phyloP scores from a whole-genome alignment of 1,140 invertebrate species.

The Neodiprion virginianus region DNA sequence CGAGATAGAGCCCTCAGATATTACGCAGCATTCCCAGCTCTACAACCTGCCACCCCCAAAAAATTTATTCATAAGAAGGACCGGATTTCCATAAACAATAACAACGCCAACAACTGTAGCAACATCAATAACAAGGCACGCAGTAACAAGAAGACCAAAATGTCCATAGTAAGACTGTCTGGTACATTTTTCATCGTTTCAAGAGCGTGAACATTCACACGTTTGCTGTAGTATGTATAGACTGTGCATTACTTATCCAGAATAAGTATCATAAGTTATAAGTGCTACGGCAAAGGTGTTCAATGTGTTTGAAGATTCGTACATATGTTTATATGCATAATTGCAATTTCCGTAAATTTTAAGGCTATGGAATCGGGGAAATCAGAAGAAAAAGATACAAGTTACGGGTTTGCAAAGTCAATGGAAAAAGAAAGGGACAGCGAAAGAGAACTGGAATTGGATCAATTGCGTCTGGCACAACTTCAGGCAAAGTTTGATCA shows the following conservation, averaged over 20 bases:
- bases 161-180: constrained; percentile 44
- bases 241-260: no score
- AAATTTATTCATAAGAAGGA: constrained; percentile 47
- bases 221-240: no score
- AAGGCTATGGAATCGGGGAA: constrained; percentile 40
- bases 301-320: no score
- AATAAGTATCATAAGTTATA: neutral
- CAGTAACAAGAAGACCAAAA: constrained; percentile 50
- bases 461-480: constrained; percentile 67
- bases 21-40: constrained; percentile 58
- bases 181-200: constrained; percentile 6
- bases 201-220: no score
- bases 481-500: constrained; percentile 72
- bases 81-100: constrained; percentile 42
- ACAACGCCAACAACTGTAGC: constrained; percentile 30
- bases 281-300: no score
- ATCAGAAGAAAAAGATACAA: constrained; percentile 45
- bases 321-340: no score
- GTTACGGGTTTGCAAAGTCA: constrained; percentile 53
- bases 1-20: constrained; percentile 56
- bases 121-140: constrained; percentile 41
- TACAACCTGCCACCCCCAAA: constrained; percentile 52
- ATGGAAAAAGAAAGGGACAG: constrained; percentile 55
- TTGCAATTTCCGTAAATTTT: neutral
- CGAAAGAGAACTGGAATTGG: constrained; percentile 53